Evolutionary conservation across 2,113 vertebrate species (phyloP), one percentile per base, ranked within the genome.

Genomic region (Dicentrarchus labrax): DNA sequence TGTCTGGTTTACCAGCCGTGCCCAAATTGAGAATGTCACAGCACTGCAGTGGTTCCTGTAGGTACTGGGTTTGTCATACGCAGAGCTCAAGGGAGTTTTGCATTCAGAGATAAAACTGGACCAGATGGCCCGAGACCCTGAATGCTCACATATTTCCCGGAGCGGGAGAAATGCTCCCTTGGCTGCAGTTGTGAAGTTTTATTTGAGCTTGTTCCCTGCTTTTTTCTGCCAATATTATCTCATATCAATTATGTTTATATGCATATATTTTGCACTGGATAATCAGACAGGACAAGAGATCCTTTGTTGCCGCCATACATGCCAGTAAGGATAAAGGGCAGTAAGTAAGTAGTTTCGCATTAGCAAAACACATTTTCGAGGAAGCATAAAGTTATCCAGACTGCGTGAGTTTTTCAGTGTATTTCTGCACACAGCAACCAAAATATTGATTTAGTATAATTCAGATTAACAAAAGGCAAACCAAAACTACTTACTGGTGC

Each of bases 121-220:
- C 56, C 83, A 71, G 77, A 85, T 71, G 77, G 57, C 50, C 70
- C 0, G 41, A 85, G 57, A 75, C 64, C 21, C 41, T 21, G 0
- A 64, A 41, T 4, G 15, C n/a, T 64, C n/a, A 65, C 51, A 71
- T 7, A 45, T 64, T 64, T 65, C 50, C 57, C 9, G 59, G 57
- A 75, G 41, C 22, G 43, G 30, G 12, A 68, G 57, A 54, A 65
- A 56, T 21, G 0, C 9, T 65, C 5, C 6, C 41, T 41, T 19
- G 47, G 47, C 21, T 41, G 45, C 41, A 48, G 22, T 5, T 10
- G 4, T 57, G 53, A 8, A 9, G 2, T 24, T 64, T 64, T 50
- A 22, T 22, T 62, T 10, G 3, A 47, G 71, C 22, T 48, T 36
- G 22, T 36, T 73, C 36, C 2, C 17, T 48, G n/a, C 43, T 65